Evolutionary conservation across 2,888 invertebrate genomes (phyloP).

Genomic region (Hemaris fuciformis): DNA sequence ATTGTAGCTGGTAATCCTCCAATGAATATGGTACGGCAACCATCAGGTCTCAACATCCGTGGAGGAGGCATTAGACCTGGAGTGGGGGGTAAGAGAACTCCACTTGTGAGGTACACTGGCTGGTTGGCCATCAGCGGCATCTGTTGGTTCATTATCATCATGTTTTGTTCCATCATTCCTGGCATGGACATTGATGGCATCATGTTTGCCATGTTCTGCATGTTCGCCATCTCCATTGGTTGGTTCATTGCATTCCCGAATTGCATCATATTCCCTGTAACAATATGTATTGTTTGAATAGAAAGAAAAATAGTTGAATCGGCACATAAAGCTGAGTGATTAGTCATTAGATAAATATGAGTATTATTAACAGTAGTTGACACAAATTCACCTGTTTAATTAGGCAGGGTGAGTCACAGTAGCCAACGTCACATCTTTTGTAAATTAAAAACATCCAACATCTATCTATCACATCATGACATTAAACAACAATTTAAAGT

Average conservation of each 20-base stretch:
- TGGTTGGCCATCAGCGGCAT: conserved; percentile 43
- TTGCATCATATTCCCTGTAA: conserved; percentile 42
- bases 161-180: conserved; percentile 80
- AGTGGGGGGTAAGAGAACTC: conserved; percentile 91
- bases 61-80: conserved; percentile 90
- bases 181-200: conserved; percentile 60
- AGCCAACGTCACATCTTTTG: no score
- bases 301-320: no score
- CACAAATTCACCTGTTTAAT: no score
- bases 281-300: no score
- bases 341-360: no score
- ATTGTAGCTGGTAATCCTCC: conserved; percentile 94
- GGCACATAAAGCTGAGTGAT: no score
- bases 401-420: no score
- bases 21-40: conserved; percentile 95
- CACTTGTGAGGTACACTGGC: conserved; percentile 83
- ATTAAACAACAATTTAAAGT: no score
- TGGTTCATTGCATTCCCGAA: conserved; percentile 40
- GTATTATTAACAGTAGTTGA: no score
- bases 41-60: conserved; percentile 91
- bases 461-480: no score
- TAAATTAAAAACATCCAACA: no score
- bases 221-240: conserved; percentile 39
- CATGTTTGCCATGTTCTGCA: conserved; percentile 42
- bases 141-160: conserved; percentile 69